Conservation (phyloP, 2,113 vertebrate species). For the Dipodomys spectabilis region DNA sequence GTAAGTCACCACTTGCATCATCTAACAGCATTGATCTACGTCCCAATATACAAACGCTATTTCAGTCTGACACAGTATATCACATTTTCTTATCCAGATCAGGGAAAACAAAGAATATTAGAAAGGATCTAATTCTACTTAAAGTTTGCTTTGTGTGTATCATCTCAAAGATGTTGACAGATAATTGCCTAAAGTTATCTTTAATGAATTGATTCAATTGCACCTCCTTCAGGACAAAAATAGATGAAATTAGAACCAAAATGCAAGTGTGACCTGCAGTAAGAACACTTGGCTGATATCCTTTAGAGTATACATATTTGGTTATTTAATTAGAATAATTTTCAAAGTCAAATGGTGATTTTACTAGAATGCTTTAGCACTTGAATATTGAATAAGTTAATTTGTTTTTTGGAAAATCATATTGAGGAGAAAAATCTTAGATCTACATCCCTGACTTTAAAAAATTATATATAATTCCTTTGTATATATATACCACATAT, state of each 20-base stretch:
- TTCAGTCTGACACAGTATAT: not conserved
- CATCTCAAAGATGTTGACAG: not conserved
- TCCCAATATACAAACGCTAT: not conserved
- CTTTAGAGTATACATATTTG: not conserved
- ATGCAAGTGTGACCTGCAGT: not conserved
- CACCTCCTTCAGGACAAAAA: not conserved
- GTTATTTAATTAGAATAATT: not conserved
- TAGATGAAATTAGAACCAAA: not conserved
- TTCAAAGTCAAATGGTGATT: conserved; percentile 21
- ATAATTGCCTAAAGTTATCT: not conserved
- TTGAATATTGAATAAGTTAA: conserved; percentile 31
- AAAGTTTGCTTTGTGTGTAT: not conserved
- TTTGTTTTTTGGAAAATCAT: conserved; percentile 6
- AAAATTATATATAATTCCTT: no score
- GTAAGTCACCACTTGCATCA: not conserved
- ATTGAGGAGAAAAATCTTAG: not conserved
- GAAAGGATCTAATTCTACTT: not conserved
- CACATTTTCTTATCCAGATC: not conserved
- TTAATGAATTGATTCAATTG: not conserved
- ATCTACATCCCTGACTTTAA: not conserved
- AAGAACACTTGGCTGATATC: not conserved
- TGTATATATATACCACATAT: no score
- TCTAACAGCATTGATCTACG: not conserved
- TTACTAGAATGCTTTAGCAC: not conserved
- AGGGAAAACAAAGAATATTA: not conserved